Evolutionary conservation across 2,797 vertebrate species (phyloP).

Genomic region (Poeciliopsis gracilis): DNA sequence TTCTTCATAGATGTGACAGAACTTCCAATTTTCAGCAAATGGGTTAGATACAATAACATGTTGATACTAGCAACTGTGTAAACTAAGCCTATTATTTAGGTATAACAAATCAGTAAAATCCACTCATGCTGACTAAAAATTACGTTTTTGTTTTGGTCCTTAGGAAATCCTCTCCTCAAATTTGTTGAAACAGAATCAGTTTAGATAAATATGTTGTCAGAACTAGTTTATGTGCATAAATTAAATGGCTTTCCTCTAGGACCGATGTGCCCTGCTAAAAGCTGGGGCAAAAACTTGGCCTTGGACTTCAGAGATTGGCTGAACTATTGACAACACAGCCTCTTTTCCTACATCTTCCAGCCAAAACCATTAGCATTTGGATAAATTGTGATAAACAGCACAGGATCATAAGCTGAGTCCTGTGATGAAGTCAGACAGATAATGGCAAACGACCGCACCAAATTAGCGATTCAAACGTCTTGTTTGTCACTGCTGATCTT

Average conservation of each 20-base stretch:
- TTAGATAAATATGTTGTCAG: slow-evolving; percentile 50
- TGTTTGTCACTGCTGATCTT: slow-evolving; percentile 60
- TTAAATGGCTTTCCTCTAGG: slow-evolving; percentile 26
- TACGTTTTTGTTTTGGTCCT: neutral
- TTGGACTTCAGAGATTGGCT: slow-evolving; percentile 51
- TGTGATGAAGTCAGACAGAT: slow-evolving; percentile 60
- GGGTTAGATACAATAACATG: neutral
- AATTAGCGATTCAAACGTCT: slow-evolving; percentile 51
- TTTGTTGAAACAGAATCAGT: slow-evolving; percentile 12
- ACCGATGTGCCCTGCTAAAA: slow-evolving; percentile 39
- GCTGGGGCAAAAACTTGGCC: slow-evolving; percentile 46
- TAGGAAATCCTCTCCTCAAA: neutral
- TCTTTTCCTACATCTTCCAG: slow-evolving; percentile 21
- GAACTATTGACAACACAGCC: slow-evolving; percentile 43
- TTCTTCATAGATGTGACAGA: neutral
- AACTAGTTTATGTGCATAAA: slow-evolving; percentile 28
- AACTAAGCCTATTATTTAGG: neutral
- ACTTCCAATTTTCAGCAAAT: neutral
- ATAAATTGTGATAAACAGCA: slow-evolving; percentile 48
- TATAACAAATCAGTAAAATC: neutral
- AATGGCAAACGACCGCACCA: slow-evolving; percentile 57
- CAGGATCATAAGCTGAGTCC: slow-evolving; percentile 38
- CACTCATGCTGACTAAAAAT: neutral
- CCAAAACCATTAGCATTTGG: slow-evolving; percentile 63
- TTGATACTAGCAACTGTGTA: neutral